A percentile compares a stretch with the other conserved stretches of the same genome.
These are phyloP conservation scores for Yoshiicerus persimilis DNA, from an alignment of 1,140 invertebrate genomes.

Conservation along the genomic window DNA sequence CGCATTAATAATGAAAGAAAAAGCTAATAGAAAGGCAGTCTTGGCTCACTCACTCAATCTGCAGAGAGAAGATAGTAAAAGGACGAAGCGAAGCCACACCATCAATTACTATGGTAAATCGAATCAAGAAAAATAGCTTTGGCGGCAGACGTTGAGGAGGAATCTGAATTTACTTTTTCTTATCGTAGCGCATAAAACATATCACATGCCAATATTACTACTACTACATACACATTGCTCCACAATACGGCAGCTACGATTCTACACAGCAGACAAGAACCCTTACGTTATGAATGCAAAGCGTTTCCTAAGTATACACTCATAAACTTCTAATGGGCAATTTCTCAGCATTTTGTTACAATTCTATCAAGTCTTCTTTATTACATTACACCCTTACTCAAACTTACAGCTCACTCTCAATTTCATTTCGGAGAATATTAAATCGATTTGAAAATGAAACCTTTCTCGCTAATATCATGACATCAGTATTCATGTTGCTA, in stretches of 20 bases:
- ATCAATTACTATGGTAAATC: background rate
- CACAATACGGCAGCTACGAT: background rate
- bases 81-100: background rate
- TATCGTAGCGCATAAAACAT: background rate
- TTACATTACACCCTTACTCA: background rate
- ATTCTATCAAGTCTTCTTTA: background rate
- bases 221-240: background rate
- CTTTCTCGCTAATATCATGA: background rate
- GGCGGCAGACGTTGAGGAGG: slow-evolving; percentile 5
- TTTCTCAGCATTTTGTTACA: background rate
- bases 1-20: background rate
- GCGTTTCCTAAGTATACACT: background rate
- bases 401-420: background rate
- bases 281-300: background rate
- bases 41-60: background rate
- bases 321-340: slow-evolving; percentile 5
- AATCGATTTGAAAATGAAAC: background rate
- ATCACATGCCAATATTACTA: background rate
- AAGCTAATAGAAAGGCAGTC: background rate
- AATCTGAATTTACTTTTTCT: slow-evolving; percentile 12
- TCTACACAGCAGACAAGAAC: background rate
- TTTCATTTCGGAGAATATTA: background rate
- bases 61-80: background rate
- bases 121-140: slow-evolving; percentile 18
- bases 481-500: slow-evolving; percentile 8